phyloP scores from a whole-genome alignment of 2,113 vertebrate genomes.

The Alethe diademata region DNA sequence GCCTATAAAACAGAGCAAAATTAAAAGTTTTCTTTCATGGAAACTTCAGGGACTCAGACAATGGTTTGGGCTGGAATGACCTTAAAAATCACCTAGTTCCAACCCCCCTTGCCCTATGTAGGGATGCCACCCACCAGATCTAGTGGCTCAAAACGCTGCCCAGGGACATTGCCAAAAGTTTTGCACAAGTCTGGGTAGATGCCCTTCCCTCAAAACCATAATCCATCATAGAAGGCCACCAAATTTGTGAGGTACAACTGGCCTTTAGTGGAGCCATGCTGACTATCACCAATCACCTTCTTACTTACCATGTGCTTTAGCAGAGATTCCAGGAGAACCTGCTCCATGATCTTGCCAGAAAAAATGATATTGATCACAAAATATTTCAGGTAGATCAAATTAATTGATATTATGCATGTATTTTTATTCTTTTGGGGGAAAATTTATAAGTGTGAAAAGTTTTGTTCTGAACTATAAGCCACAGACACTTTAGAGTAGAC shows the following conservation, averaged over 20 bases:
- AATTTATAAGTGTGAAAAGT: accelerated
- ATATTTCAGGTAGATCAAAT: not conserved
- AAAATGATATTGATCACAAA: not conserved
- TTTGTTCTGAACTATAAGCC: not conserved
- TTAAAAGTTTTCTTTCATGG: not conserved
- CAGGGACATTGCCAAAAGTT: not conserved
- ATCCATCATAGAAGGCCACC: not conserved
- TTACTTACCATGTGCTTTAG: not conserved
- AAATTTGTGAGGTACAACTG: not conserved
- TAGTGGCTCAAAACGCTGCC: not conserved
- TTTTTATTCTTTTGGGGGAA: not conserved
- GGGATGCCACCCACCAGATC: not conserved
- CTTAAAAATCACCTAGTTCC: not conserved
- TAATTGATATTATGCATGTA: not conserved
- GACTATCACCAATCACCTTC: accelerated
- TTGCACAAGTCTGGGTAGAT: not conserved
- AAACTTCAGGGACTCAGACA: not conserved
- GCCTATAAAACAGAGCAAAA: not conserved
- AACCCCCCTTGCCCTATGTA: too few species aligned
- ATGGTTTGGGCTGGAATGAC: not conserved
- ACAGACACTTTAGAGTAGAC: not conserved
- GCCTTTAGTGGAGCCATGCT: not conserved
- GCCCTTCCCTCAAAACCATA: not conserved
- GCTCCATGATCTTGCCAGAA: not conserved
- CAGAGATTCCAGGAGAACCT: not conserved